phyloP scores from a whole-genome alignment of 2,797 vertebrate species.

The Sitta carolinensis region DNA sequence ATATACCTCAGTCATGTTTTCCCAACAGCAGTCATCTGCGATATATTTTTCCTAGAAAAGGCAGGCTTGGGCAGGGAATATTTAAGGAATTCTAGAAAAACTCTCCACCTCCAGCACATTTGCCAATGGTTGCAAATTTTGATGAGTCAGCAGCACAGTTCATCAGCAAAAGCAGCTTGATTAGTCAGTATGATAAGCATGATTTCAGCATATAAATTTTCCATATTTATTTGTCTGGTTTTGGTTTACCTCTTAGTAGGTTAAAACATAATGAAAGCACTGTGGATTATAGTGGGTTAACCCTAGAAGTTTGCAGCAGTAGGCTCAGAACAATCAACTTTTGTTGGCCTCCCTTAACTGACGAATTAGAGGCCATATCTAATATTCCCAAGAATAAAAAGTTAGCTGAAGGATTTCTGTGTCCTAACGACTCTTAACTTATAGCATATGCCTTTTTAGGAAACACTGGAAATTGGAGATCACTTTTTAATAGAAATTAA shows the following conservation, averaged over 20 bases:
- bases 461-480: background rate
- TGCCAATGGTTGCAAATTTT: background rate
- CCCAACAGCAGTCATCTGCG: background rate
- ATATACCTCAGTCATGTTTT: background rate
- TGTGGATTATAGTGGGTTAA: background rate
- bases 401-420: background rate
- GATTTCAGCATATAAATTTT: background rate
- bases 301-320: background rate
- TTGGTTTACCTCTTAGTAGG: background rate
- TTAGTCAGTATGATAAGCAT: background rate
- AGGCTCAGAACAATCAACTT: background rate
- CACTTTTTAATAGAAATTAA: background rate
- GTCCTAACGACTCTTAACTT: background rate
- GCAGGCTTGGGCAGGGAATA: background rate
- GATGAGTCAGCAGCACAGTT: background rate
- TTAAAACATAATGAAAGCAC: conserved; percentile 33
- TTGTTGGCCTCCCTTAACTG: background rate
- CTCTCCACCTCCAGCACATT: background rate
- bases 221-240: background rate
- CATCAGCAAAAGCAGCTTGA: background rate
- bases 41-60: background rate
- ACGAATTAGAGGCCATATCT: background rate
- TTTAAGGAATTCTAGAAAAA: background rate
- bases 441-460: background rate
- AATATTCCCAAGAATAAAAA: background rate